phyloP scores from a whole-genome alignment of 2,113 vertebrate species.

The Sebastes fasciatus region DNA sequence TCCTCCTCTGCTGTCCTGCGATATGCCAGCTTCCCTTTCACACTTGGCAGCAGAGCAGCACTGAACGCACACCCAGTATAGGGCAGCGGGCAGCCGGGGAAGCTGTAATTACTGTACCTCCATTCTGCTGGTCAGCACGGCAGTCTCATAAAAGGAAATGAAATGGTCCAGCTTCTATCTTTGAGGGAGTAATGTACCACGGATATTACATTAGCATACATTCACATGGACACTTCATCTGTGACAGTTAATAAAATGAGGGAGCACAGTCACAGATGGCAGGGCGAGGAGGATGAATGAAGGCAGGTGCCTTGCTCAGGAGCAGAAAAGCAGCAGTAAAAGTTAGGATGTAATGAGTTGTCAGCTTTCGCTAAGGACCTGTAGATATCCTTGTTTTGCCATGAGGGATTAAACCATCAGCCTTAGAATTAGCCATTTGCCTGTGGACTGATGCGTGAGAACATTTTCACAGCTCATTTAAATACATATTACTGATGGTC shows the following conservation, averaged over 20 bases:
- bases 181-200: conserved; percentile 63
- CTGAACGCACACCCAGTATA: conserved; percentile 34
- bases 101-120: conserved; percentile 67
- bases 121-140: conserved; percentile 77
- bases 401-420: not conserved
- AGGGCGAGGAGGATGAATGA: not conserved
- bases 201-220: conserved; percentile 73
- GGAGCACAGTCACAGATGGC: conserved; percentile 15
- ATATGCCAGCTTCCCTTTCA: conserved; percentile 56
- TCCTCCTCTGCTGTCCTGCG: conserved; percentile 47
- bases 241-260: conserved; percentile 56
- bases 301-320: conserved; percentile 16
- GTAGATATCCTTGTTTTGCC: not conserved
- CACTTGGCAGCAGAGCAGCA: conserved; percentile 60
- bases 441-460: not conserved
- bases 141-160: conserved; percentile 73
- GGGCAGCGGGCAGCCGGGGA: conserved; percentile 38
- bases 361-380: not conserved
- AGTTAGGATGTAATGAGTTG: not conserved
- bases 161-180: conserved; percentile 66
- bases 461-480: not conserved
- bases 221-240: conserved; percentile 60
- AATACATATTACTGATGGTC: not conserved
- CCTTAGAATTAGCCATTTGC: not conserved
- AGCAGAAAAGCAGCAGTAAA: not conserved